These are phyloP conservation scores for Perca fluviatilis DNA, from an alignment of 2,113 vertebrate species.

Conservation along the genomic window DNA sequence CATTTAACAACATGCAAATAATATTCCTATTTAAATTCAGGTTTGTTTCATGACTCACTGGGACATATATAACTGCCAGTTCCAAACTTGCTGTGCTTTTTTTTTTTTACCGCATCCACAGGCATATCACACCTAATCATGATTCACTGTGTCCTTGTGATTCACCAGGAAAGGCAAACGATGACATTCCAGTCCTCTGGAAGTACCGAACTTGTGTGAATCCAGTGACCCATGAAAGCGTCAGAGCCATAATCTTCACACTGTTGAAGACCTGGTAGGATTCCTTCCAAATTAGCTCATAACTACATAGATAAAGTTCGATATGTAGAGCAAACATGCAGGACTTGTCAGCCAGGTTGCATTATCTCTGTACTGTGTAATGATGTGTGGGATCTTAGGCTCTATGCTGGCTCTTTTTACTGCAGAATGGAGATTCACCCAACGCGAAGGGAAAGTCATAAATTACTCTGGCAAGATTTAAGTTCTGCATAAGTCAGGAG, in stretches of 20 bases:
- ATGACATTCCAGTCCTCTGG: slow-evolving; percentile 52
- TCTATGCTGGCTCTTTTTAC: slow-evolving; percentile 47
- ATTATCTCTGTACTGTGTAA: slow-evolving; percentile 52
- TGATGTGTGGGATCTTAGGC: slow-evolving; percentile 50
- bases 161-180: slow-evolving; percentile 47
- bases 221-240: slow-evolving; percentile 63
- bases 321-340: slow-evolving; percentile 15
- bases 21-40: slow-evolving; percentile 8
- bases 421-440: slow-evolving; percentile 56
- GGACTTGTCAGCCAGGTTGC: slow-evolving; percentile 56
- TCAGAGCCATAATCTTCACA: slow-evolving; percentile 21
- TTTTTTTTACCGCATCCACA: slow-evolving; percentile 33
- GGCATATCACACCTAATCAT: slow-evolving; percentile 43
- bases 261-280: neutral
- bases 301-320: slow-evolving; percentile 30
- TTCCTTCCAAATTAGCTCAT: slow-evolving; percentile 37
- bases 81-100: slow-evolving; percentile 21
- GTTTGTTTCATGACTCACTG: slow-evolving; percentile 13
- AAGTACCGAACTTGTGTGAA: slow-evolving; percentile 32
- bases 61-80: slow-evolving; percentile 10
- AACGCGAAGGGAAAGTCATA: slow-evolving; percentile 70
- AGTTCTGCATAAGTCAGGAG: slow-evolving; percentile 78
- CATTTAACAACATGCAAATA: slow-evolving; percentile 42
- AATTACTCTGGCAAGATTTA: slow-evolving; percentile 76
- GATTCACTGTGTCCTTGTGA: slow-evolving; percentile 66